phyloP scores from a whole-genome alignment of 2,888 invertebrate genomes.

The Cheilosia urbana region DNA sequence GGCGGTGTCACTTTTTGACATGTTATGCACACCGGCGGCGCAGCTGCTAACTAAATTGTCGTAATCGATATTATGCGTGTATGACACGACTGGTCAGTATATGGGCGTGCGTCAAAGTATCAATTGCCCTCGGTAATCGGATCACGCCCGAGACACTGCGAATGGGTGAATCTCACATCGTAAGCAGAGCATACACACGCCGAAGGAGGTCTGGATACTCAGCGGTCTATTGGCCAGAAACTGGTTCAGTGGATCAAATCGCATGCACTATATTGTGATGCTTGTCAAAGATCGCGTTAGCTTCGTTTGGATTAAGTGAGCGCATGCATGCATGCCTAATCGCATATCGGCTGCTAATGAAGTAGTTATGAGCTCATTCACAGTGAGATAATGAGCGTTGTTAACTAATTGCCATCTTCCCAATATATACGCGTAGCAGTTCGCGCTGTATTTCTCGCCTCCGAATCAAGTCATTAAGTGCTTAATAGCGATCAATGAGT shows the following conservation, averaged over 20 bases:
- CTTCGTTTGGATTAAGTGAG: constrained; percentile 55
- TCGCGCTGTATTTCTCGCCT: constrained; percentile 15
- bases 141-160: constrained; percentile 39
- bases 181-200: constrained; percentile 29
- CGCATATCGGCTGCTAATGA: constrained; percentile 56
- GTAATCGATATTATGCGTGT: constrained; percentile 32
- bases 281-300: constrained; percentile 54
- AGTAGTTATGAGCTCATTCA: constrained; percentile 59
- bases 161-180: constrained; percentile 9
- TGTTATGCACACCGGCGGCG: constrained; percentile 54
- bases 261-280: constrained; percentile 46
- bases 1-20: constrained; percentile 46
- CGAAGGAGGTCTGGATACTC: constrained; percentile 16
- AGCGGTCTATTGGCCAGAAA: constrained; percentile 33
- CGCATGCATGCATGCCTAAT: constrained; percentile 64
- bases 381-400: constrained; percentile 45
- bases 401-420: constrained; percentile 65
- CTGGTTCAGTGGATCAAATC: constrained; percentile 44
- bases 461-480: constrained; percentile 43
- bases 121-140: constrained; percentile 60
- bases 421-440: constrained; percentile 24
- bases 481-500: constrained; percentile 43
- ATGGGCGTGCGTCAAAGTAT: constrained; percentile 46
- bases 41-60: constrained; percentile 48
- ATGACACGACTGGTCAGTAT: neutral